Conservation (phyloP, 1,140 invertebrate species). For the Drosophila funebris region DNA sequence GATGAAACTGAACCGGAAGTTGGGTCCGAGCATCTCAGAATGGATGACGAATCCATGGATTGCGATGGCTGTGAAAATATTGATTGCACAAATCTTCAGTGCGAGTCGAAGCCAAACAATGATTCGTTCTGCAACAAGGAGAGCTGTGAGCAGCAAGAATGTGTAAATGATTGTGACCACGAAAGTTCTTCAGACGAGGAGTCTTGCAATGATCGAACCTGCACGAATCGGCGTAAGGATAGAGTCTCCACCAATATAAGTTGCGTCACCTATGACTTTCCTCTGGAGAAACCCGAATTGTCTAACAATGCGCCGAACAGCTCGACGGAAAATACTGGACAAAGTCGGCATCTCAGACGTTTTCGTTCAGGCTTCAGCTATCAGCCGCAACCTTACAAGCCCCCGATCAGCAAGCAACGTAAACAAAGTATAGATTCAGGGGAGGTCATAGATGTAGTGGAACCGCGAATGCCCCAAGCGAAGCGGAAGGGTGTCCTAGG, state of each 20-base stretch:
- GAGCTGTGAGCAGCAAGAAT: background rate
- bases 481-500: constrained; percentile 3
- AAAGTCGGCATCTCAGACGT: background rate
- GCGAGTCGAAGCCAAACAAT: background rate
- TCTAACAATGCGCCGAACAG: background rate
- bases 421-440: background rate
- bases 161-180: background rate
- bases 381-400: background rate
- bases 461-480: background rate
- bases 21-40: background rate
- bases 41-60: background rate
- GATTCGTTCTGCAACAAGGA: background rate
- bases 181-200: background rate
- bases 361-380: background rate
- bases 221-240: background rate
- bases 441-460: background rate
- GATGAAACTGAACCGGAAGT: background rate
- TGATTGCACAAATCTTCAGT: background rate
- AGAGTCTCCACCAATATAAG: too few relatives aligned
- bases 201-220: background rate
- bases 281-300: too few relatives aligned
- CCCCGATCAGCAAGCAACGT: background rate
- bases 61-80: background rate
- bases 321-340: background rate
- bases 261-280: too few relatives aligned